Percentiles rank a stretch among this genome's conserved stretches.
Evolutionary conservation across 2,888 invertebrate species (phyloP).

Genomic region (Temnothorax rugatulus): DNA sequence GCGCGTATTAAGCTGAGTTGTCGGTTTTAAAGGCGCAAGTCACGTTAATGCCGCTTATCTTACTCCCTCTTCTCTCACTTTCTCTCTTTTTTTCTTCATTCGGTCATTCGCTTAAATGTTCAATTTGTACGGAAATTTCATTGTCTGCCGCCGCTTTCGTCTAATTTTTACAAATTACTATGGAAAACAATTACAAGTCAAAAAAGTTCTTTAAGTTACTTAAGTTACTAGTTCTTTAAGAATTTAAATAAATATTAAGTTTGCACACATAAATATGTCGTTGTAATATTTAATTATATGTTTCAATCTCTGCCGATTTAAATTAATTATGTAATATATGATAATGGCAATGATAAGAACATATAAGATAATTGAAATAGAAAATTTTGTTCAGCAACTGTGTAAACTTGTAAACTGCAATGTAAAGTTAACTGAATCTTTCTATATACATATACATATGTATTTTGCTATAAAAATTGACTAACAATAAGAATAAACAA

Average conservation of each 20-base stretch:
- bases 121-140: conserved; percentile 49
- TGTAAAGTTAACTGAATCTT: background rate
- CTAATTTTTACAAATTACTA: conserved; percentile 20
- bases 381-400: background rate
- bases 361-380: background rate
- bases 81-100: conserved; percentile 26
- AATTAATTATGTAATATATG: background rate
- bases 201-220: no score
- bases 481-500: background rate
- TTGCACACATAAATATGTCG: background rate
- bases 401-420: no score
- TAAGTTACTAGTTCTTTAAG: background rate
- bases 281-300: background rate
- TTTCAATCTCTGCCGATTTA: background rate
- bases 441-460: background rate
- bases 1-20: conserved; percentile 69
- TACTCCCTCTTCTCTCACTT: background rate
- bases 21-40: conserved; percentile 69
- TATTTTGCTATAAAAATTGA: conserved; percentile 8
- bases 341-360: background rate
- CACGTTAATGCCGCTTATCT: conserved; percentile 60
- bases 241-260: background rate
- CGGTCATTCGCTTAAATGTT: conserved; percentile 29
- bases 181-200: background rate
- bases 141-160: conserved; percentile 38